Evolutionary conservation across 2,797 vertebrate species (phyloP).

Genomic region (Naso thynnoides): DNA sequence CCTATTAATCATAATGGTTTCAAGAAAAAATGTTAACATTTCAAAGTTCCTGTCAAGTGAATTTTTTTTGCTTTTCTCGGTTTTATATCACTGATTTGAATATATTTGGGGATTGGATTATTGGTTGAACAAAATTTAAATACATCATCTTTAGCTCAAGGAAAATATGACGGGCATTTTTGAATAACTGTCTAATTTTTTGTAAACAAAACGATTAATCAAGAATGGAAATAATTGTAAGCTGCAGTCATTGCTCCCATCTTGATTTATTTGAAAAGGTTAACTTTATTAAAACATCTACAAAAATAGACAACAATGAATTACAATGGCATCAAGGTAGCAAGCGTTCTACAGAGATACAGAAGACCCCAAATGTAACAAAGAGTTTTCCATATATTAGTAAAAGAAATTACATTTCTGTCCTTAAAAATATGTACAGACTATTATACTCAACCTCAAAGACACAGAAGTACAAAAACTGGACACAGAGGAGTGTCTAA

Average conservation of each 20-base stretch:
- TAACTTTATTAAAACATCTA: conserved; percentile 89
- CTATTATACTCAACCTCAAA: conserved; percentile 79
- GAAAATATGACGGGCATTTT: no score
- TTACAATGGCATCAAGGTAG: conserved; percentile 79
- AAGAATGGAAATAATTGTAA: no score
- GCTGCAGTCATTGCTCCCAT: not conserved
- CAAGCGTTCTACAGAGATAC: conserved; percentile 82
- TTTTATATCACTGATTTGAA: no score
- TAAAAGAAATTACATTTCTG: conserved; percentile 91
- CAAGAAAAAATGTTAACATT: no score
- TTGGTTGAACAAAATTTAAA: no score
- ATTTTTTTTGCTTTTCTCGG: no score
- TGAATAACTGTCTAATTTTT: no score
- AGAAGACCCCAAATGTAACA: conserved; percentile 77
- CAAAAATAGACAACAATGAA: conserved; percentile 85
- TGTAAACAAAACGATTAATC: no score
- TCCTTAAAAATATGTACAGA: conserved; percentile 91
- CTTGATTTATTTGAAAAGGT: conserved; percentile 80
- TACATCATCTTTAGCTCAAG: no score
- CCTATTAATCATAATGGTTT: no score
- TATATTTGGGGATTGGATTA: no score
- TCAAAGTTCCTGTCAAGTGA: no score
- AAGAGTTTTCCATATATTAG: conserved; percentile 89
- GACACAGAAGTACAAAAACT: conserved; percentile 76
- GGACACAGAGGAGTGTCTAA: conserved; percentile 66